Evolutionary conservation across 2,113 vertebrate genomes (phyloP).

Genomic region (Ariopsis seemanni): DNA sequence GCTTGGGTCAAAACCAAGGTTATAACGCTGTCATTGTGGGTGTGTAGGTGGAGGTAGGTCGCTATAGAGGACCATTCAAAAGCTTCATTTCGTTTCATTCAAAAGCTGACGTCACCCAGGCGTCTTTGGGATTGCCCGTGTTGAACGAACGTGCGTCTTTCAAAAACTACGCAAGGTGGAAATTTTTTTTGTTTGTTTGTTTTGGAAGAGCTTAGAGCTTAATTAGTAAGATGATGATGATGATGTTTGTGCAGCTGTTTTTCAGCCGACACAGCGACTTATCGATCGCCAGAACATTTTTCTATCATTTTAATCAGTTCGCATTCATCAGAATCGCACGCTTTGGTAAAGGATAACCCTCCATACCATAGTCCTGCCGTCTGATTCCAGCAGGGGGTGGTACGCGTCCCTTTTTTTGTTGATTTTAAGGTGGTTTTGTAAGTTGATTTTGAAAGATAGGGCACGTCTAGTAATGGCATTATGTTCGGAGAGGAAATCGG

Average conservation of each 20-base stretch:
- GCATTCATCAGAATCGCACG: conserved; percentile 1
- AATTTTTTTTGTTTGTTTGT: no score
- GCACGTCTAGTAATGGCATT: background rate
- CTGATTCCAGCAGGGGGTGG: conserved; percentile 42
- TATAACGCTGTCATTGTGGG: no score
- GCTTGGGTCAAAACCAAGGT: no score
- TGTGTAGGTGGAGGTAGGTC: no score
- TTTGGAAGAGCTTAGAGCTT: background rate
- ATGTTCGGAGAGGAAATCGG: background rate
- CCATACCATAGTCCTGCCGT: background rate
- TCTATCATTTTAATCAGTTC: background rate
- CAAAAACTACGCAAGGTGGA: background rate
- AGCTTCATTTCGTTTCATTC: no score
- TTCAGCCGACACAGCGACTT: background rate
- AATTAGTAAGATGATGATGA: background rate
- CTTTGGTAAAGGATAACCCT: background rate
- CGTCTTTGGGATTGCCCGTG: background rate
- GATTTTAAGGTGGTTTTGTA: background rate
- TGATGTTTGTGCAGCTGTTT: background rate
- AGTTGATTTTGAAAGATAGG: background rate
- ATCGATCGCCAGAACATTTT: no score
- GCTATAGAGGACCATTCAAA: no score
- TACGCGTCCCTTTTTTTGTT: conserved; percentile 9
- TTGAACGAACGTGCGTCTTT: no score
- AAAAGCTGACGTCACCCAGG: background rate